Conservation (phyloP, 1,140 invertebrate genomes). For the Drosophila punjabiensis region DNA sequence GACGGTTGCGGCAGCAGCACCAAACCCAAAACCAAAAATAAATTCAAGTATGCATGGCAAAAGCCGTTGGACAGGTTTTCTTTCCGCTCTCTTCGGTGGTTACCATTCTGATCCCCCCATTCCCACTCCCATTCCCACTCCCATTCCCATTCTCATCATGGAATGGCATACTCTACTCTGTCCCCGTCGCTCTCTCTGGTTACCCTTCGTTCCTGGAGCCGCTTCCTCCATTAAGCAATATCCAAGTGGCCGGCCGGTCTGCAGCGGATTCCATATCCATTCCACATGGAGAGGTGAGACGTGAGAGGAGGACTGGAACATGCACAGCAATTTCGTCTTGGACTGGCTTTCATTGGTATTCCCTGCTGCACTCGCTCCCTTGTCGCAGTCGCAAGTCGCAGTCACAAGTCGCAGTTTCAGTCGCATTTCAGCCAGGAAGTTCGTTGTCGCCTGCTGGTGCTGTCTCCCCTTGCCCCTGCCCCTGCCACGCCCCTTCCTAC, state of each 20-base stretch:
- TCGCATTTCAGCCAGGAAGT: conserved; percentile 46
- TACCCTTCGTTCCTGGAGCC: conserved; percentile 3
- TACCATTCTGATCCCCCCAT: conserved; percentile 33
- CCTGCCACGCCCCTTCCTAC: conserved; percentile 29
- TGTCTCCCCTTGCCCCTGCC: conserved; percentile 13
- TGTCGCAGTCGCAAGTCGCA: conserved; percentile 31
- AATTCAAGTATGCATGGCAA: conserved; percentile 67
- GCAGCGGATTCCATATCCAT: conserved; percentile 39
- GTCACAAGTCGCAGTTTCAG: conserved; percentile 15
- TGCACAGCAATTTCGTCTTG: conserved; percentile 76
- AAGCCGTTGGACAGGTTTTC: conserved; percentile 69
- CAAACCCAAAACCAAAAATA: conserved; percentile 34
- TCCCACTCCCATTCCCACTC: conserved; percentile 29
- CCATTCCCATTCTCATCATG: conserved; percentile 27
- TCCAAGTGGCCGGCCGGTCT: conserved; percentile 60
- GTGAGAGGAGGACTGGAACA: conserved; percentile 35
- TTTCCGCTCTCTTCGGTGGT: conserved; percentile 10
- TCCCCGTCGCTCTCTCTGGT: not conserved
- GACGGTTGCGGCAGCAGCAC: not conserved
- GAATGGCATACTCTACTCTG: conserved; percentile 25
- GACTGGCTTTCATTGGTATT: conserved; percentile 59
- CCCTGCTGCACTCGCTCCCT: conserved; percentile 39
- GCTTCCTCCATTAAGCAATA: conserved; percentile 46
- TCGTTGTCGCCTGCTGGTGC: conserved; percentile 40
- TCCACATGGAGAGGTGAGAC: not conserved